Evolutionary conservation across 2,797 vertebrate species (phyloP), one percentile per base, ranked within the genome.

Genomic region (Pitangus sulphuratus): DNA sequence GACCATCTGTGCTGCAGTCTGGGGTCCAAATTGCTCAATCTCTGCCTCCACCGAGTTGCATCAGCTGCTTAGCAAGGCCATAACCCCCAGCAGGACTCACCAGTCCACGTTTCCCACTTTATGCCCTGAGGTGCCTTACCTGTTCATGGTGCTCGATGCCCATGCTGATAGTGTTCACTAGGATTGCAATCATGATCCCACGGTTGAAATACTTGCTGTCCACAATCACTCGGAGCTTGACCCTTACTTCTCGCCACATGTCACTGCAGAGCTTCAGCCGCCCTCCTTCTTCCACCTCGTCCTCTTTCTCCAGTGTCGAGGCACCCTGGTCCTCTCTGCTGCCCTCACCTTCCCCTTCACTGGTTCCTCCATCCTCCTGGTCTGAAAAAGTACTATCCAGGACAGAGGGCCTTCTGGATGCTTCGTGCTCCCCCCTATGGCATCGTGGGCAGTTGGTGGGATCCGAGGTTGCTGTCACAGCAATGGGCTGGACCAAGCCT

Each of bases 151-250:
- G 99, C 95, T 99, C 99, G 1, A 99, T 99, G 96, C 99, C 99
- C 99, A 99, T 99, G 95, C 99, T 99, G 98, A 99, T 99, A 11
- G 99, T 99, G 97, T 99, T 99, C 97, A 99, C 99, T 20, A 99
- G 98, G 80, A 99, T 99, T 44, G 99, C 99, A 17, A 99, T 99
- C 99, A 99, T 99, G 69, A 99, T 99, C 64, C 99, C 99, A 56
- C 99, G 98, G 98, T 98, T 99, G 98, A 99, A 99, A 97, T 99
- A 99, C 88, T 99, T 99, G 98, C 99, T 99, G 97, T 99, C 99
- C 96, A 99, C 99, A 40, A 99, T 99, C 85, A 99, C 98, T 97
- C 99, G 98, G 42, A 99, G 98, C 89, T 98, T 99, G 90, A 98
- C 97, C 26, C 99, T 98, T 26, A 98, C 98, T 91, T 98, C 98